Base-by-base conservation (phyloP, 2,797 vertebrate genomes). In the Falco cherrug region DNA sequence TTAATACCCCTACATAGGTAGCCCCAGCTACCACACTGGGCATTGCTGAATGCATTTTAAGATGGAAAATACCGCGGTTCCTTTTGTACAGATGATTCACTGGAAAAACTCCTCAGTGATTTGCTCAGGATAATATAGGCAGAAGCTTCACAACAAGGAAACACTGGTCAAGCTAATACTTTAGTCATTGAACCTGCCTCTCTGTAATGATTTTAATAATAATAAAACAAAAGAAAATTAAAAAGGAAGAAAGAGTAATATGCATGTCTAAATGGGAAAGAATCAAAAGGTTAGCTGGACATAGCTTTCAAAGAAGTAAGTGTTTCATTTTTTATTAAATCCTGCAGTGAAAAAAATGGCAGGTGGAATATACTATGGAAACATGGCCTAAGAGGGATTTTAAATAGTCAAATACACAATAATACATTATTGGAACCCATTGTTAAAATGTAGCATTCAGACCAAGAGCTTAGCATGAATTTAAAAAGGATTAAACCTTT, bases 401-500 rank as follows among this genome's bases (percentile, higher is more conserved):
- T 73, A 65, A 75, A 75, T 16, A 88, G 33, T 75, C 61, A 93
- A 89, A 96, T 65, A 39, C 76, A 89, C 31, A 91, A 88, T 68
- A 86, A 81, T 77, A 59, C 3, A 1, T 81, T 89, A 87, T 89
- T 92, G 88, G 59, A 90, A 84, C 10, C 41, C 53, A 86, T 91
- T 92, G 93, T 73, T 59, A 84, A 73, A 90, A 84, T 47, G 65
- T 2, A 90, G 9, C 51, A 93, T 94, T 96, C 79, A 92, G 79
- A 92, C 26, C 25, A 86, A 81, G 69, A 88, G 84, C 91, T 96
- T 94, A 94, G 54, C 35, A 81, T 69, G 95, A 95, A 95, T 95
- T 95, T 88, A 93, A 86, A 94, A 83, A 90, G 87, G 94, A 97
- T 96, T 94, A 95, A 87, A 86, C 61, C 43, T 86, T 96, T 94